A percentile compares a stretch with the other conserved stretches of the same genome.
These are phyloP conservation scores for Tringa solitaria DNA, from an alignment of 2,113 vertebrate genomes.

Conservation along the genomic window DNA sequence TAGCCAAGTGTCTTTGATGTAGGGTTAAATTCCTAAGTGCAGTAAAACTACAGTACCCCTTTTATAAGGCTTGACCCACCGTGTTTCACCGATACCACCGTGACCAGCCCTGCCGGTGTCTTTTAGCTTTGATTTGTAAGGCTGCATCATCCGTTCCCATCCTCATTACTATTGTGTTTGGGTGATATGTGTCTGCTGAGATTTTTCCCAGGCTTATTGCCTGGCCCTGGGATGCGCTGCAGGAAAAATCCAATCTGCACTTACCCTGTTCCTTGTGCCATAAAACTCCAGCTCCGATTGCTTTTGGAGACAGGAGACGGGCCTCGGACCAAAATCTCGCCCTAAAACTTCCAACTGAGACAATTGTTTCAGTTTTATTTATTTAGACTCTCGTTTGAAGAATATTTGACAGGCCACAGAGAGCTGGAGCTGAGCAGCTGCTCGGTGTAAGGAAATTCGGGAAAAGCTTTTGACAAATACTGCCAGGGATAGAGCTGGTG, in stretches of 20 bases:
- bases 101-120: not conserved
- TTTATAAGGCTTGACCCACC: not conserved
- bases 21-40: not conserved
- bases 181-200: not conserved
- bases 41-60: not conserved
- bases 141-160: not conserved
- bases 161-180: not conserved
- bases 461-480: not conserved
- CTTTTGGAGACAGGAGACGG: not conserved
- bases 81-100: not conserved
- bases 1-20: not conserved
- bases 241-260: not conserved
- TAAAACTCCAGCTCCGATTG: not conserved
- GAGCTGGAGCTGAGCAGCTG: not conserved
- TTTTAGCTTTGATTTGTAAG: not conserved
- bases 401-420: not conserved
- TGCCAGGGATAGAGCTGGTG: not conserved
- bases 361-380: not conserved
- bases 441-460: not conserved
- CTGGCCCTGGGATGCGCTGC: not conserved
- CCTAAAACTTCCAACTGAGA: not conserved
- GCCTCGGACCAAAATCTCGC: not conserved
- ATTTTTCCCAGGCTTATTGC: not conserved
- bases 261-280: not conserved
- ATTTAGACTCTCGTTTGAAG: not conserved